phyloP scores from a whole-genome alignment of 2,797 vertebrate genomes.

The Smutsia gigantea region DNA sequence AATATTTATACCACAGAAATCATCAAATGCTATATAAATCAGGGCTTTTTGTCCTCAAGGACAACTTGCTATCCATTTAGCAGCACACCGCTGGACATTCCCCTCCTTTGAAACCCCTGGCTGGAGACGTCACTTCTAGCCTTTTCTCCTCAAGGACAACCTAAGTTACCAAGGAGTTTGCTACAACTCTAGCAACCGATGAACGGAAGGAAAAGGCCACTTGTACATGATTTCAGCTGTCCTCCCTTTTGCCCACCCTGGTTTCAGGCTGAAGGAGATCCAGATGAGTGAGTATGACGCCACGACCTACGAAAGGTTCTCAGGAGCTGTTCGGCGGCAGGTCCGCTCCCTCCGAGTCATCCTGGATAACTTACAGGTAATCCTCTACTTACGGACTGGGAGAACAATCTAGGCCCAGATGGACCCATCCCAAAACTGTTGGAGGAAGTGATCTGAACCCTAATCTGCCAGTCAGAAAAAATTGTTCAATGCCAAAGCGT shows the following conservation, averaged over 20 bases:
- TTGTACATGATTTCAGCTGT: not conserved
- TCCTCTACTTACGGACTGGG: not conserved
- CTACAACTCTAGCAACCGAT: not conserved
- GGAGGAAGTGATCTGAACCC: not conserved
- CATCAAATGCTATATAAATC: not conserved
- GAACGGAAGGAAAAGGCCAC: not conserved
- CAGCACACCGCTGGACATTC: not conserved
- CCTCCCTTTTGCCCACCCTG: slow-evolving; percentile 33
- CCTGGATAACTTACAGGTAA: slow-evolving; percentile 96
- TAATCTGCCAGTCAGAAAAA: not conserved
- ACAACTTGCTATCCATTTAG: not conserved
- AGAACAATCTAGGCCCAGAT: not conserved
- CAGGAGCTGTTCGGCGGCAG: slow-evolving; percentile 93
- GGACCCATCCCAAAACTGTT: not conserved
- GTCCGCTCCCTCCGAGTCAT: slow-evolving; percentile 96
- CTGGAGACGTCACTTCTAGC: not conserved
- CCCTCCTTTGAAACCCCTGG: slow-evolving; percentile 48
- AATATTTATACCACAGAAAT: not conserved
- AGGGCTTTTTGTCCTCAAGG: not conserved
- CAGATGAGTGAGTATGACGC: slow-evolving; percentile 97
- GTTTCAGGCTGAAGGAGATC: slow-evolving; percentile 94
- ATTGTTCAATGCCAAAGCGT: not conserved
- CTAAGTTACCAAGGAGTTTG: not conserved
- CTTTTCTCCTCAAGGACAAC: not conserved
- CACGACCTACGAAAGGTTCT: slow-evolving; percentile 93